These are phyloP conservation scores for Enteromius mattozi DNA, from an alignment of 2,797 vertebrate genomes.

Conservation along the genomic window DNA sequence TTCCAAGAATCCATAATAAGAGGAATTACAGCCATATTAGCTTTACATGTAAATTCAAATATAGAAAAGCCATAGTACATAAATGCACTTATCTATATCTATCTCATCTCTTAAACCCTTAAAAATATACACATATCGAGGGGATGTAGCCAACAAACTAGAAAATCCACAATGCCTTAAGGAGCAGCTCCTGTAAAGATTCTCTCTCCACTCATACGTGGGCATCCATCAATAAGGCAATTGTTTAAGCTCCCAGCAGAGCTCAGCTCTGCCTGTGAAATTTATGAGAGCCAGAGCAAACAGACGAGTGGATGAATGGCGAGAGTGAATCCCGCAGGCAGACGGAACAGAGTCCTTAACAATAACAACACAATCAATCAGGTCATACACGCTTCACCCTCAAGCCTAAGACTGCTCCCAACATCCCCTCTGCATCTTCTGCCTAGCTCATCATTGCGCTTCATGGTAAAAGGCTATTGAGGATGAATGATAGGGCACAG, in stretches of 20 bases:
- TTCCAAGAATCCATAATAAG: not conserved
- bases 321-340: conserved; percentile 77
- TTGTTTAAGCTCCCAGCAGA: conserved; percentile 81
- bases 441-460: conserved; percentile 37
- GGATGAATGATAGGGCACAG: conserved; percentile 41
- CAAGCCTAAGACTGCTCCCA: conserved; percentile 63
- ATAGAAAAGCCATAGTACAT: not conserved
- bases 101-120: not conserved
- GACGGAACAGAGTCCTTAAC: conserved; percentile 84
- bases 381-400: conserved; percentile 73
- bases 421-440: conserved; percentile 58
- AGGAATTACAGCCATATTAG: not conserved
- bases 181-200: conserved; percentile 35
- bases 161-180: conserved; percentile 7
- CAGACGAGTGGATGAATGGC: conserved; percentile 82
- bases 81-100: not conserved
- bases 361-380: conserved; percentile 88
- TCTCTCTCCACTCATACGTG: conserved; percentile 68
- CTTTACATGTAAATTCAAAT: not conserved
- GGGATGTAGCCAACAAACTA: not conserved
- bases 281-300: conserved; percentile 82
- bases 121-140: not conserved
- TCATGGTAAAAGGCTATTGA: conserved; percentile 49
- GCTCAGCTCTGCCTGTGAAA: conserved; percentile 74
- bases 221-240: conserved; percentile 82